Percentiles rank a stretch among this genome's conserved stretches.
phyloP scores from a whole-genome alignment of 2,888 invertebrate species.

The Drosophila siamana region DNA sequence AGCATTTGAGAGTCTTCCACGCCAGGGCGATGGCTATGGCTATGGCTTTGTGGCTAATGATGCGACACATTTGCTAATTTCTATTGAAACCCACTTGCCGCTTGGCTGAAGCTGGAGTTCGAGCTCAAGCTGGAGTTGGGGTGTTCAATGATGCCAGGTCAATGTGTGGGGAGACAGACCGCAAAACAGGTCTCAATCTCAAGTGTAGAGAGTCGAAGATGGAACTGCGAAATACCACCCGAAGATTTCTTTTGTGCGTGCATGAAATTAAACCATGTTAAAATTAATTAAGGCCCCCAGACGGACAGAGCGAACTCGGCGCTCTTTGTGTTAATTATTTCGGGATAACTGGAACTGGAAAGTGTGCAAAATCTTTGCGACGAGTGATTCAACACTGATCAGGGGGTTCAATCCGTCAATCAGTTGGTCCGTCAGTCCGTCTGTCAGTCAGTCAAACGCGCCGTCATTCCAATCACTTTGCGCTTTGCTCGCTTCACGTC shows the following conservation, averaged over 20 bases:
- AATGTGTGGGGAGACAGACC: slow-evolving; percentile 45
- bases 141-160: slow-evolving; percentile 59
- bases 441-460: slow-evolving; percentile 70
- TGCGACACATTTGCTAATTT: slow-evolving; percentile 84
- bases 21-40: slow-evolving; percentile 51
- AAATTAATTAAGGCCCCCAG: slow-evolving; percentile 69
- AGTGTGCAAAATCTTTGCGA: slow-evolving; percentile 72
- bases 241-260: slow-evolving; percentile 72
- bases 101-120: slow-evolving; percentile 29
- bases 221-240: slow-evolving; percentile 60
- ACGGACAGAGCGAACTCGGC: slow-evolving; percentile 4
- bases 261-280: slow-evolving; percentile 78
- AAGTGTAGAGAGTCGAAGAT: slow-evolving; percentile 59
- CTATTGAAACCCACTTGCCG: slow-evolving; percentile 77
- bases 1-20: slow-evolving; percentile 76
- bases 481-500: slow-evolving; percentile 47
- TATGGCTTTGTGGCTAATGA: slow-evolving; percentile 78
- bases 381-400: slow-evolving; percentile 21
- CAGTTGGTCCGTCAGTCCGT: slow-evolving; percentile 33
- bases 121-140: slow-evolving; percentile 1
- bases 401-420: slow-evolving; percentile 14
- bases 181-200: slow-evolving; percentile 69
- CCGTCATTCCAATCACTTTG: slow-evolving; percentile 77
- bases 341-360: slow-evolving; percentile 59
- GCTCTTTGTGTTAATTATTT: slow-evolving; percentile 62